phyloP scores from a whole-genome alignment of 2,113 vertebrate species.

The Microcebus jonahi region DNA sequence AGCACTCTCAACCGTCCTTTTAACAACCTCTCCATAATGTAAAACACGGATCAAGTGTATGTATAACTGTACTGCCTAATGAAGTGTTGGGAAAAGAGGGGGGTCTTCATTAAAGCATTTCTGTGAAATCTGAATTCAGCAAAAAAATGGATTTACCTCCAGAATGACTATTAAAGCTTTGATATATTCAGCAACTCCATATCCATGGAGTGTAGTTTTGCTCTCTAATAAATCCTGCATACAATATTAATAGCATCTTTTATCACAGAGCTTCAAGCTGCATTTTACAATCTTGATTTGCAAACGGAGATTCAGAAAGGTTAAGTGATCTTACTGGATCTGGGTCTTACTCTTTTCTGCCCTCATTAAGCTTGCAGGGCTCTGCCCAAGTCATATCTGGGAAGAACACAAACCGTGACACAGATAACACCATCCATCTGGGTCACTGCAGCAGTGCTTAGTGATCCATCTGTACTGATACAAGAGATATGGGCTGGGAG shows the following conservation, averaged over 20 bases:
- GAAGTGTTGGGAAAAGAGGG: conserved; percentile 38
- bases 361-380: conserved; percentile 62
- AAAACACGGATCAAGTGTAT: conserved; percentile 50
- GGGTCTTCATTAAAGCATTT: conserved; percentile 1
- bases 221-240: not conserved
- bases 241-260: conserved; percentile 11
- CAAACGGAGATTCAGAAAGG: not conserved
- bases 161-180: not conserved
- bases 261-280: not conserved
- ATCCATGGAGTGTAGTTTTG: not conserved
- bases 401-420: conserved; percentile 73
- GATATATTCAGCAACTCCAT: not conserved
- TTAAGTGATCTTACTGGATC: conserved; percentile 11
- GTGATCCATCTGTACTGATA: conserved; percentile 61
- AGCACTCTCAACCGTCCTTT: not conserved
- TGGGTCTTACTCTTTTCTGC: conserved; percentile 46
- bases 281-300: conserved; percentile 36
- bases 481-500: not conserved
- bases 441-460: conserved; percentile 64
- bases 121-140: conserved; percentile 33
- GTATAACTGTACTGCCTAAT: conserved; percentile 12
- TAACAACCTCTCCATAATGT: conserved; percentile 40
- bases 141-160: not conserved
- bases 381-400: conserved; percentile 8
- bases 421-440: conserved; percentile 72